Percentiles rank a stretch among this genome's conserved stretches.
phyloP scores from a whole-genome alignment of 2,888 invertebrate species.

The Strigamia crassipes region DNA sequence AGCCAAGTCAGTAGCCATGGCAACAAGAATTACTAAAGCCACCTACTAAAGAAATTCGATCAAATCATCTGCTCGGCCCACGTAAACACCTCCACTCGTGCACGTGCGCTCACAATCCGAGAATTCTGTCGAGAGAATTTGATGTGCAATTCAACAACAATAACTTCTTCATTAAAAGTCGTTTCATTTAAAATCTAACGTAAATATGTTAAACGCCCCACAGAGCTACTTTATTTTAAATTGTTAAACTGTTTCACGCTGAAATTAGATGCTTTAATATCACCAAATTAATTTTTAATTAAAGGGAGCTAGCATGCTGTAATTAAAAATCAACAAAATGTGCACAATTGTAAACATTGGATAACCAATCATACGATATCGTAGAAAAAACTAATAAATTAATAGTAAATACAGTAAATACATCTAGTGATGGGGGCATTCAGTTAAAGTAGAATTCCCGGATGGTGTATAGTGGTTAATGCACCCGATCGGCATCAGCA shows the following conservation, averaged over 20 bases:
- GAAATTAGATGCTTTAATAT: not conserved
- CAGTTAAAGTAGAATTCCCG: too few relatives aligned
- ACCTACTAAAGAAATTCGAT: constrained; percentile 7
- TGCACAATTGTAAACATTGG: too few relatives aligned
- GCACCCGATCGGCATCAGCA: too few relatives aligned
- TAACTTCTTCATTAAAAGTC: not conserved
- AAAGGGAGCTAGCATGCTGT: not conserved
- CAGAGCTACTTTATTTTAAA: not conserved
- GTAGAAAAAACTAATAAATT: too few relatives aligned
- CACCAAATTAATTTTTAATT: not conserved
- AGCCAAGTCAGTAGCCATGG: not conserved
- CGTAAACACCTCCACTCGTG: not conserved
- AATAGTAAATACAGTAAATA: too few relatives aligned
- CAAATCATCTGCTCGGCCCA: not conserved
- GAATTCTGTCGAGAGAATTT: not conserved
- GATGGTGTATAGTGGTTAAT: too few relatives aligned
- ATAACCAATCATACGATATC: too few relatives aligned
- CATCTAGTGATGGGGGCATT: too few relatives aligned
- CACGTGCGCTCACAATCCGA: constrained; percentile 5
- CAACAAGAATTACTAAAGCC: constrained; percentile 4
- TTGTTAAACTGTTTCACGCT: not conserved
- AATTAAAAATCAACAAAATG: too few relatives aligned
- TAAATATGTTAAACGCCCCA: not conserved
- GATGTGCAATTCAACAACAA: not conserved
- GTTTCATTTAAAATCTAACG: not conserved